phyloP scores from a whole-genome alignment of 53 echinoderm and acorn worm species.

The Luidia sarsii region DNA sequence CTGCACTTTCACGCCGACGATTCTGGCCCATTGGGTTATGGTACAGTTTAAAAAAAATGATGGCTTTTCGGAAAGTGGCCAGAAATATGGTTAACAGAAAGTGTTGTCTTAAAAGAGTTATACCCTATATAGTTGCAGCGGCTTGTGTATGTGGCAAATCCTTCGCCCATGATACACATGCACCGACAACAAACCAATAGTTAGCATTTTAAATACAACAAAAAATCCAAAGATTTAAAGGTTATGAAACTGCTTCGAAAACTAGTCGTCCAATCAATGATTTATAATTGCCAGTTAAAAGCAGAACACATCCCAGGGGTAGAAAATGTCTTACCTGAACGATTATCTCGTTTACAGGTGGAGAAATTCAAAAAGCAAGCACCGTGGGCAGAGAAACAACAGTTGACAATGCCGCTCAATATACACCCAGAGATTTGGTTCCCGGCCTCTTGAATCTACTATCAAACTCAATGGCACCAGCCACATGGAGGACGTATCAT shows the following conservation, averaged over 20 bases:
- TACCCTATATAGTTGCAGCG: background rate
- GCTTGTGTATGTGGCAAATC: background rate
- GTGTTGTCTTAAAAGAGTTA: background rate
- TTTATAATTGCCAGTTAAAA: background rate
- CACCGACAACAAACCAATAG: no score
- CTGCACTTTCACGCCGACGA: slow-evolving; percentile 13
- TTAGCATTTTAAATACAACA: no score
- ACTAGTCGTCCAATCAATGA: no score
- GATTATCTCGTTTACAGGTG: slow-evolving; percentile 6
- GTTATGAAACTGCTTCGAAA: no score
- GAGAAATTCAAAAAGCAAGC: background rate
- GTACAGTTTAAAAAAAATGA: background rate
- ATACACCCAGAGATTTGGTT: background rate
- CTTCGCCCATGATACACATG: background rate
- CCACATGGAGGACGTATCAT: no score
- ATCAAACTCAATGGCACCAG: no score
- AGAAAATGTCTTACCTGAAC: no score
- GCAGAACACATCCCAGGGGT: background rate
- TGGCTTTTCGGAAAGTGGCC: slow-evolving; percentile 18
- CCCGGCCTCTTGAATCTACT: background rate
- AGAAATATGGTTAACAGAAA: background rate
- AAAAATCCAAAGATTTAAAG: background rate
- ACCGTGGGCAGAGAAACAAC: background rate
- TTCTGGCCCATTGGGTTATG: background rate
- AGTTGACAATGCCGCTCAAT: background rate